Evolutionary conservation across 2,113 vertebrate genomes (phyloP), one percentile per base, ranked within the genome.

Genomic region (Callionymus lyra): DNA sequence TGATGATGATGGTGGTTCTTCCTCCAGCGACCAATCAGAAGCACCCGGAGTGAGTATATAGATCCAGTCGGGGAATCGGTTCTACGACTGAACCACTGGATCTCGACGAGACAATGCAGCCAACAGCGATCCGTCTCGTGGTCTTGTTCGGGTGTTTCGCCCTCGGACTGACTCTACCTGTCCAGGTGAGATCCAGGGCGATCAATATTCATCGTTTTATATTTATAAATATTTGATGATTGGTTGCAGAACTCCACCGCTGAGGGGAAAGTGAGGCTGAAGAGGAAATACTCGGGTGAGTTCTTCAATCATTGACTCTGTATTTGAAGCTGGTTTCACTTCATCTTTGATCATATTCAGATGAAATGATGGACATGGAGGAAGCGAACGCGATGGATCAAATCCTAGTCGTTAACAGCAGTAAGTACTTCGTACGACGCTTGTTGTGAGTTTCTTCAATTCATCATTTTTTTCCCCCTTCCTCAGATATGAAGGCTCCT

Each of bases 311-410:
- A 4, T 27, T 8, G 4, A 27, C 4, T 8, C 4, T 8, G 4
- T 5, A 27, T 27, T 27, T 4, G 21, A 27, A 27, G 8, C 21
- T n/a, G 8, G 4, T 27, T 27, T 27, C 21, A 27, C 21, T 27
- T 27, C 21, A 27, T 27, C 8, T 8, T 4, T 27, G 4, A 27
- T 5, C 58, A 9, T 37, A 6, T 53, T 36, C 18, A 81, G 75
- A 68, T 52, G 78, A 79, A 66, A 15, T 57, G 6, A 1, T 44
- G 21, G 63, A 68, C 8, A 50, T 12, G 9, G 70, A 80, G 6
- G 68, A 85, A 10, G 75, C 82, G 43, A 84, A 59, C 10, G 59
- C 71, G 10, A 87, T 86, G 85, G 85, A 87, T 66, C 74, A 65
- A 59, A 85, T 87, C 54, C 67, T 86, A 37, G 16, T 40, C 33